Evolutionary conservation across 1,140 invertebrate genomes (phyloP).

Genomic region (Dreissena polymorpha): DNA sequence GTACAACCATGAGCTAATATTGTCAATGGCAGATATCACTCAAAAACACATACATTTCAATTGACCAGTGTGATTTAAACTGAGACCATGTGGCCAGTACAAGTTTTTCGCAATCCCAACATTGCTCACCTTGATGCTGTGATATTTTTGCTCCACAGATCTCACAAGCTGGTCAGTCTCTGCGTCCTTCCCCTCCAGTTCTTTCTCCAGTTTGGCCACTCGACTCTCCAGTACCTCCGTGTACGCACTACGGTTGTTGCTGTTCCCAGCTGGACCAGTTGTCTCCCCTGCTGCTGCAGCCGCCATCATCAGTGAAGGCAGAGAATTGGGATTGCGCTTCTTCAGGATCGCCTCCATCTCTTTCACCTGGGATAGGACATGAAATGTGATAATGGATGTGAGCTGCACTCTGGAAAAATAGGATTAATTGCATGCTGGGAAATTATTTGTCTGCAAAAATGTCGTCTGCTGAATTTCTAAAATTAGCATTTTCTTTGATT

Average conservation of each 20-base stretch:
- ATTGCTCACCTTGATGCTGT: conserved; percentile 72
- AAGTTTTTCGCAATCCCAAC: too few relatives aligned
- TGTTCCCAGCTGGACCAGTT: neutral
- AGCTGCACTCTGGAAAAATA: too few relatives aligned
- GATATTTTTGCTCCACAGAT: conserved; percentile 78
- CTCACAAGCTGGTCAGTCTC: conserved; percentile 69
- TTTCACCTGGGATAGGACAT: conserved; percentile 67
- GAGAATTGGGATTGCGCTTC: conserved; percentile 76
- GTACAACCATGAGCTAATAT: too few relatives aligned
- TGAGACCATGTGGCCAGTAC: too few relatives aligned
- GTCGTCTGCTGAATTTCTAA: too few relatives aligned
- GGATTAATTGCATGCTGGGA: too few relatives aligned
- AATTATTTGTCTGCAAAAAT: too few relatives aligned
- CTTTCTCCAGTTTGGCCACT: conserved; percentile 73
- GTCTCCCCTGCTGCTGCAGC: conserved; percentile 66
- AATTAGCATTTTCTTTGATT: too few relatives aligned
- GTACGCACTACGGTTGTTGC: conserved; percentile 49
- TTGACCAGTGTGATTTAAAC: too few relatives aligned
- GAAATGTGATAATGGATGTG: too few relatives aligned
- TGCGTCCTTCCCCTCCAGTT: conserved; percentile 74
- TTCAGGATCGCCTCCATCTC: conserved; percentile 77
- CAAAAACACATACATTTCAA: too few relatives aligned
- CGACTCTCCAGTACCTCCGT: conserved; percentile 72
- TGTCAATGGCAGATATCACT: too few relatives aligned
- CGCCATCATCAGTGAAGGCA: conserved; percentile 76